A percentile compares a stretch with the other conserved stretches of the same genome.
Conservation (phyloP, 92 coral and sea anemone species). For the Zoanthus sociatus region DNA sequence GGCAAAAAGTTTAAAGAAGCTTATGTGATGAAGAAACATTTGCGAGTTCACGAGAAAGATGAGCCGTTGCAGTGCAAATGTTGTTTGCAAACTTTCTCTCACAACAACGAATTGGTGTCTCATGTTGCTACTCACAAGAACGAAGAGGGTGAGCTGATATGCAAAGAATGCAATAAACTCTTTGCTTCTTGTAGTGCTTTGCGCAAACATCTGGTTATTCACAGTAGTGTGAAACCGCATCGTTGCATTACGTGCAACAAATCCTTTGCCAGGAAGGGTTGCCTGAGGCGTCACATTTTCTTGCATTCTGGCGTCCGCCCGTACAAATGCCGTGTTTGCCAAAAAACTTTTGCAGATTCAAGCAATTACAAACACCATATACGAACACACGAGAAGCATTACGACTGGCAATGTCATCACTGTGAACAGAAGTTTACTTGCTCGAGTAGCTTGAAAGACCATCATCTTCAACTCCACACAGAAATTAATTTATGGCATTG, state of each 20-base stretch:
- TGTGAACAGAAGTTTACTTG: slow-evolving; percentile 3
- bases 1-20: slow-evolving; percentile 9
- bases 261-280: background rate
- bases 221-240: background rate
- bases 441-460: slow-evolving; percentile 26
- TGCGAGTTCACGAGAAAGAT: background rate
- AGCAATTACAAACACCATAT: slow-evolving; percentile 10
- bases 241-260: slow-evolving; percentile 12
- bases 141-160: background rate
- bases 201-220: background rate
- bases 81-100: background rate
- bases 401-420: slow-evolving; percentile 2
- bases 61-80: background rate
- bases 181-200: slow-evolving; percentile 2
- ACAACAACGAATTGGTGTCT: background rate
- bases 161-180: background rate
- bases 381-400: background rate
- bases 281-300: slow-evolving; percentile 4
- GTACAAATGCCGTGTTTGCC: slow-evolving; percentile 13
- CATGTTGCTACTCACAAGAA: slow-evolving; percentile 15
- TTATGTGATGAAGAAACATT: background rate
- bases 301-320: background rate
- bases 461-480: slow-evolving; percentile 12
- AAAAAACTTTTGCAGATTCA: slow-evolving; percentile 16
- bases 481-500: slow-evolving; percentile 26